Evolutionary conservation across 2,113 vertebrate genomes (phyloP).

Genomic region (Sapajus apella): DNA sequence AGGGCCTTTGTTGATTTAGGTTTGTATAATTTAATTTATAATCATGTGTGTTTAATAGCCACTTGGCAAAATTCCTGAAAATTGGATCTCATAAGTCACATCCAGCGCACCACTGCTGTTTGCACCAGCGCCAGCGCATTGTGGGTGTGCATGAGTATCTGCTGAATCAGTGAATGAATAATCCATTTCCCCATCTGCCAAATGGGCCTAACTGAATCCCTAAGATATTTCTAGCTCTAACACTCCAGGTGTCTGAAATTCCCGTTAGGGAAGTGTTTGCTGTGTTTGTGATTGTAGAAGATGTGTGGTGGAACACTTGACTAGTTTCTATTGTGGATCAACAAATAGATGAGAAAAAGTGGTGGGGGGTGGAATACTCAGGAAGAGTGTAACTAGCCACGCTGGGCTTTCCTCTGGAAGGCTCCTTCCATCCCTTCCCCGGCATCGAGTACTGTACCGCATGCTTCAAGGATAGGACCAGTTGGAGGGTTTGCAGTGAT

Average conservation of each 20-base stretch:
- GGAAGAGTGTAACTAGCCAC: neutral
- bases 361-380: neutral
- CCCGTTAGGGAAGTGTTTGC: neutral
- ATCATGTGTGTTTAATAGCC: neutral
- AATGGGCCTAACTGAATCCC: neutral
- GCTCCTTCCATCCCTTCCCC: neutral
- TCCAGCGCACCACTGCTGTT: neutral
- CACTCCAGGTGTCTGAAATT: neutral
- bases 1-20: neutral
- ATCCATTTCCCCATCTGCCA: neutral
- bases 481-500: neutral
- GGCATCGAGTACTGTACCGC: accelerated
- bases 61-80: neutral
- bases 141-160: accelerated
- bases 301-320: neutral
- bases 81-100: neutral
- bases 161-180: neutral
- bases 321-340: neutral
- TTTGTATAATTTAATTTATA: neutral
- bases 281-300: neutral
- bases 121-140: neutral
- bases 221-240: neutral
- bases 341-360: neutral
- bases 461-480: neutral
- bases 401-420: neutral